Conservation (phyloP, 2,888 invertebrate genomes). For the Punctoribates punctum region DNA sequence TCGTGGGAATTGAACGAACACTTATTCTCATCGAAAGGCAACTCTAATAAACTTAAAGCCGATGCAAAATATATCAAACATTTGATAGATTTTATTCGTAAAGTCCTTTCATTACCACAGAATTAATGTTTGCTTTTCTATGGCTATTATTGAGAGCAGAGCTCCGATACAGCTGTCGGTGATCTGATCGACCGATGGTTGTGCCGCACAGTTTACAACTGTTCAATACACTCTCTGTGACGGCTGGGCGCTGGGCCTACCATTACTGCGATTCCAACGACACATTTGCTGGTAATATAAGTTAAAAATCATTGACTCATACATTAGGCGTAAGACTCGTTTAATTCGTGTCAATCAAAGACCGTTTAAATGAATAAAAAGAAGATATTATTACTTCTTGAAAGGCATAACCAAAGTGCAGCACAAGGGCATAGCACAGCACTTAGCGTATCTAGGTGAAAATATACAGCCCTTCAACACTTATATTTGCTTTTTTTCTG, state of each 20-base stretch:
- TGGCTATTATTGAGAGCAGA: constrained; percentile 2
- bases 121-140: constrained; percentile 27
- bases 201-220: neutral
- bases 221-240: neutral
- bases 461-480: no score
- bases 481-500: no score
- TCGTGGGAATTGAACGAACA: constrained; percentile 10
- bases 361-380: neutral
- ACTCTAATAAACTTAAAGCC: constrained; percentile 18
- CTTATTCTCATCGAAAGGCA: constrained; percentile 18
- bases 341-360: neutral
- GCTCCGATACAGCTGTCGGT: constrained; percentile 10
- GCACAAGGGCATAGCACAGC: no score
- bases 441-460: no score
- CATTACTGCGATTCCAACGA: neutral
- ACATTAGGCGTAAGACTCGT: neutral
- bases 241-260: neutral
- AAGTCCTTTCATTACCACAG: constrained; percentile 31
- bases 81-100: constrained; percentile 3
- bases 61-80: neutral
- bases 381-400: neutral
- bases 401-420: neutral
- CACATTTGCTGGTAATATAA: neutral
- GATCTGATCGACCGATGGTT: neutral
- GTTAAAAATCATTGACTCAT: constrained; percentile 3